A percentile compares a stretch with the other conserved stretches of the same genome.
Conservation (phyloP, 2,113 vertebrate species). For the Laterallus jamaicensis region DNA sequence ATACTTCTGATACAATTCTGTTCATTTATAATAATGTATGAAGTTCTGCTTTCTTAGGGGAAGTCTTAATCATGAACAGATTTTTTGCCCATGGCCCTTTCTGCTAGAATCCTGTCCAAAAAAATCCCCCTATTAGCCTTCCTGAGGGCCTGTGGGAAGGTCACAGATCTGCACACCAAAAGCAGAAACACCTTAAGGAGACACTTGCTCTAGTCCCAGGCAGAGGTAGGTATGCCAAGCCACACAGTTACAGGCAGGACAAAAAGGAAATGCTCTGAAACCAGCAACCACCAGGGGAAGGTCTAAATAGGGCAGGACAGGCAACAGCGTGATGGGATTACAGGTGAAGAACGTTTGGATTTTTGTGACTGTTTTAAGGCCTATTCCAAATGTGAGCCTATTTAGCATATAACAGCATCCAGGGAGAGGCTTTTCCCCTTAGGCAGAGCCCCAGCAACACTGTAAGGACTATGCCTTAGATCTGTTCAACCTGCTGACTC, state of each 20-base stretch:
- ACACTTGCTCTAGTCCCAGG: background rate
- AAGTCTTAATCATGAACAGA: background rate
- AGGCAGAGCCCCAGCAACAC: background rate
- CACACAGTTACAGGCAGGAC: background rate
- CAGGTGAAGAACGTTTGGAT: background rate
- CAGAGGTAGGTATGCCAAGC: background rate
- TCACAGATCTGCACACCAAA: background rate
- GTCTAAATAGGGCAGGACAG: background rate
- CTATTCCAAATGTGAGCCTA: background rate
- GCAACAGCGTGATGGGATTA: background rate
- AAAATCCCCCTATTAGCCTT: background rate
- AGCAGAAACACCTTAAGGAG: background rate
- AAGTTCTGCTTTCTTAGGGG: background rate
- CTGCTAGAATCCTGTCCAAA: background rate
- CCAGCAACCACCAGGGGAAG: background rate
- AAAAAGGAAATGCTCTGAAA: background rate
- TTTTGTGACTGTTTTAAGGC: background rate
- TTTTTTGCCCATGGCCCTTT: constrained; percentile 6
- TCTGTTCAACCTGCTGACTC: background rate
- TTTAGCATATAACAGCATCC: background rate
- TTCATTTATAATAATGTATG: background rate
- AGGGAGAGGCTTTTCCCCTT: background rate
- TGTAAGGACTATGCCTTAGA: background rate
- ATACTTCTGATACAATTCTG: background rate
- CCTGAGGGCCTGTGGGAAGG: background rate